Evolutionary conservation across 2,797 vertebrate genomes (phyloP).

Genomic region (Molossus alvarezi): DNA sequence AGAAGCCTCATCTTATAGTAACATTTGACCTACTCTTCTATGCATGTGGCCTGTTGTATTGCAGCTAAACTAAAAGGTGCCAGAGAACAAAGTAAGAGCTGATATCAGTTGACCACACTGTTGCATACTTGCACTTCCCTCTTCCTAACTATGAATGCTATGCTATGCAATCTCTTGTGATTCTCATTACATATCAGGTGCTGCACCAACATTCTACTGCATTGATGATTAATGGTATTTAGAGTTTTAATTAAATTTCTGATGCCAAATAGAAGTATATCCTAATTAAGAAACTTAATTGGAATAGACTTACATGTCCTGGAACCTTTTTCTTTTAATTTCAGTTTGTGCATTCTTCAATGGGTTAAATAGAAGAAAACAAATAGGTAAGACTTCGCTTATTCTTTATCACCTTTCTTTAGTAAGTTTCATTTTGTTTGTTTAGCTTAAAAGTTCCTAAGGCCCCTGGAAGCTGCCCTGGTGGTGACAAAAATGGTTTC

Average conservation of each 20-base stretch:
- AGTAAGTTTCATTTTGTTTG: constrained; percentile 27
- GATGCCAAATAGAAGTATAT: constrained; percentile 84
- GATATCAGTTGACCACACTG: constrained; percentile 81
- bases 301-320: constrained; percentile 82
- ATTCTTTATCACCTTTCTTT: constrained; percentile 27
- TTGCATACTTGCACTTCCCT: constrained; percentile 77
- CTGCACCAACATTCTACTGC: constrained; percentile 83
- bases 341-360: constrained; percentile 58
- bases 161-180: constrained; percentile 75
- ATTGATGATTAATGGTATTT: constrained; percentile 87
- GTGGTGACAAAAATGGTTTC: constrained; percentile 24
- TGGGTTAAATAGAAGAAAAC: constrained; percentile 69
- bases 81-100: constrained; percentile 82
- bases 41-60: constrained; percentile 67
- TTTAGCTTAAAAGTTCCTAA: constrained; percentile 61
- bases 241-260: constrained; percentile 89
- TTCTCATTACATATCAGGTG: constrained; percentile 84
- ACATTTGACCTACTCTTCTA: constrained; percentile 81
- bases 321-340: constrained; percentile 54
- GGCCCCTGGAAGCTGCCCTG: constrained; percentile 28
- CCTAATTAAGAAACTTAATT: constrained; percentile 87
- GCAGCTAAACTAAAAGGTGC: constrained; percentile 80
- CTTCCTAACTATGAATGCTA: constrained; percentile 75
- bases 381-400: constrained; percentile 56
- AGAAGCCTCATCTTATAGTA: constrained; percentile 75